Evolutionary conservation across 1,140 invertebrate species (phyloP).

Genomic region (Contarinia nasturtii): DNA sequence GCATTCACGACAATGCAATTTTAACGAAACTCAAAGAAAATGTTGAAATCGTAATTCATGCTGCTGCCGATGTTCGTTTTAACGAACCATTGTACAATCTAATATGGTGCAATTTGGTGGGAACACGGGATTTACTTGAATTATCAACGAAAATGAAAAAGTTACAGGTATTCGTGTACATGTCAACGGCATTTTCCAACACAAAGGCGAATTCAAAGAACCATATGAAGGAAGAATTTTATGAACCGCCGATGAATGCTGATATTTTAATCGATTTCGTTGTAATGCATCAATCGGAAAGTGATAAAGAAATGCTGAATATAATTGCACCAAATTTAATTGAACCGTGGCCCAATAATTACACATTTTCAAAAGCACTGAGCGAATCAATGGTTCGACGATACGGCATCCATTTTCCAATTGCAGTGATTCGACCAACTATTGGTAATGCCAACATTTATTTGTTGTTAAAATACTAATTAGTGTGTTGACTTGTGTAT

Average conservation of each 20-base stretch:
- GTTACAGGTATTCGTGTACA: slow-evolving; percentile 36
- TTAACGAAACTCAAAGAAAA: slow-evolving; percentile 27
- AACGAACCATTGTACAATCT: slow-evolving; percentile 45
- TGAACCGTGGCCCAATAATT: slow-evolving; percentile 42
- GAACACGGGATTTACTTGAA: slow-evolving; percentile 28
- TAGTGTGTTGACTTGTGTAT: too few species aligned
- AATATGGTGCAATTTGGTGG: slow-evolving; percentile 30
- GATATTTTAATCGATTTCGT: slow-evolving; percentile 29
- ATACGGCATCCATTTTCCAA: slow-evolving; percentile 33
- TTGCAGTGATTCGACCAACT: slow-evolving; percentile 60
- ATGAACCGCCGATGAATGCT: slow-evolving; percentile 29
- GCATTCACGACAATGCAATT: slow-evolving; percentile 31
- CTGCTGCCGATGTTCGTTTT: slow-evolving; percentile 67
- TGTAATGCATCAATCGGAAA: background rate
- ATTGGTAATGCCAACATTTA: slow-evolving; percentile 32
- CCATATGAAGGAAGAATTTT: slow-evolving; percentile 34
- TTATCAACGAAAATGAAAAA: slow-evolving; percentile 34
- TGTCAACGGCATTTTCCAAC: slow-evolving; percentile 39
- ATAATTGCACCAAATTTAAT: background rate
- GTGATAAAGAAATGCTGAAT: background rate
- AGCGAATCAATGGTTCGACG: slow-evolving; percentile 38
- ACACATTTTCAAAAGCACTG: slow-evolving; percentile 50
- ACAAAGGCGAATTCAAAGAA: slow-evolving; percentile 26
- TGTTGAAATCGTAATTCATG: slow-evolving; percentile 53
- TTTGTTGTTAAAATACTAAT: too few species aligned